Evolutionary conservation across 2,888 invertebrate genomes (phyloP).

Genomic region (Ennomos erosarius): DNA sequence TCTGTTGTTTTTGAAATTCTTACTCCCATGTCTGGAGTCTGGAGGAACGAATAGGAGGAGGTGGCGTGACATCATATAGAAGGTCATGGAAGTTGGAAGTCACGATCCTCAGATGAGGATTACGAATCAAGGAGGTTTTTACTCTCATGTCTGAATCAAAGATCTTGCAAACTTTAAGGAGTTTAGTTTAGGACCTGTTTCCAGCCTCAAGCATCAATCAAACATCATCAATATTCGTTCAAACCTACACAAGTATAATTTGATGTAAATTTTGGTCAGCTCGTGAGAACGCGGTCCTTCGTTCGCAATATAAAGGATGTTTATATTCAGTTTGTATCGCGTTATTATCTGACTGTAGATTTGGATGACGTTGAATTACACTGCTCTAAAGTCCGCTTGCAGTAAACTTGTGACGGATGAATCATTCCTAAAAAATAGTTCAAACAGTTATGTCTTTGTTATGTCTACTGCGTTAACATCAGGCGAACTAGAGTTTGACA

Average conservation of each 20-base stretch:
- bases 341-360: slow-evolving; percentile 25
- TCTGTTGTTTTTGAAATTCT: too few relatives aligned
- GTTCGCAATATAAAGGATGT: slow-evolving; percentile 51
- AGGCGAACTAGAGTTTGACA: too few relatives aligned
- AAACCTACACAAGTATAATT: slow-evolving; percentile 44
- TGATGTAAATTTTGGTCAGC: slow-evolving; percentile 48
- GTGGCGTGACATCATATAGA: too few relatives aligned
- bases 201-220: slow-evolving; percentile 37
- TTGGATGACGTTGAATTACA: slow-evolving; percentile 19
- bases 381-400: slow-evolving; percentile 5
- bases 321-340: slow-evolving; percentile 47
- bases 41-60: too few relatives aligned
- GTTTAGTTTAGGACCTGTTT: slow-evolving; percentile 6
- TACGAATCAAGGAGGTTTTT: too few relatives aligned
- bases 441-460: too few relatives aligned
- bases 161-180: slow-evolving; percentile 6
- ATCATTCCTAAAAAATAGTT: background rate
- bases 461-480: too few relatives aligned
- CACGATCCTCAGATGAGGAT: too few relatives aligned
- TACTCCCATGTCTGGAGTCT: slow-evolving; percentile 3
- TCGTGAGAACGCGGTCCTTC: slow-evolving; percentile 57
- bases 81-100: too few relatives aligned
- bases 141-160: background rate
- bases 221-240: slow-evolving; percentile 37
- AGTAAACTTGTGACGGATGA: background rate